phyloP scores from a whole-genome alignment of 2,888 invertebrate species.

The Malacosoma neustria region DNA sequence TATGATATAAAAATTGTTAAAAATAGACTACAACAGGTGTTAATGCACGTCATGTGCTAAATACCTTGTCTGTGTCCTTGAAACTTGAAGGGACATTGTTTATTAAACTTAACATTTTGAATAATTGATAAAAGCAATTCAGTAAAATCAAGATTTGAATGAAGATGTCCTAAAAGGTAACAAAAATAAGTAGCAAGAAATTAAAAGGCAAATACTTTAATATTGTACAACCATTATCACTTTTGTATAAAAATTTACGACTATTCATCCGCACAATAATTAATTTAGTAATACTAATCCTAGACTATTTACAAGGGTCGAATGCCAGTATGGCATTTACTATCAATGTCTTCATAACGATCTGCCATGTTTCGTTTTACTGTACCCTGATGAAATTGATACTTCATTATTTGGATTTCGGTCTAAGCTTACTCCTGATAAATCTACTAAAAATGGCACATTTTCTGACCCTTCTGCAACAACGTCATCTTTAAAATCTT shows the following conservation, averaged over 20 bases:
- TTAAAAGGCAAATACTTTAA: slow-evolving; percentile 47
- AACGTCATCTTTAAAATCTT: slow-evolving; percentile 31
- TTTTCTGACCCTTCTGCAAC: slow-evolving; percentile 58
- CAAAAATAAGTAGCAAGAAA: slow-evolving; percentile 6
- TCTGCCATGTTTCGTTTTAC: slow-evolving; percentile 70
- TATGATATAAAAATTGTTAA: too few species aligned
- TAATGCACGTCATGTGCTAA: too few species aligned
- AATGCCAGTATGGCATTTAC: slow-evolving; percentile 28
- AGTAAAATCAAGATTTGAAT: too few species aligned
- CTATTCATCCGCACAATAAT: slow-evolving; percentile 57
- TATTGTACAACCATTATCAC: slow-evolving; percentile 71
- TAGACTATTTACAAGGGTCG: slow-evolving; percentile 64
- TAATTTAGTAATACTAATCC: slow-evolving; percentile 69
- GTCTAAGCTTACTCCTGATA: slow-evolving; percentile 57
- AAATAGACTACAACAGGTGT: too few species aligned
- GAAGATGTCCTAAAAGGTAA: too few species aligned
- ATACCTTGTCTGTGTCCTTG: too few species aligned
- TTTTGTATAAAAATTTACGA: slow-evolving; percentile 56
- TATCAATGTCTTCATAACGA: slow-evolving; percentile 54
- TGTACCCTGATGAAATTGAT: slow-evolving; percentile 67
- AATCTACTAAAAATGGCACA: slow-evolving; percentile 69
- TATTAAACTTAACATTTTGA: too few species aligned
- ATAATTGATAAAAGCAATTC: too few species aligned
- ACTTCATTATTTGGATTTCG: slow-evolving; percentile 50
- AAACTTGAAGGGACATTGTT: too few species aligned